Base-by-base conservation (phyloP, 2,797 vertebrate genomes). In the Gallirallus australis region DNA sequence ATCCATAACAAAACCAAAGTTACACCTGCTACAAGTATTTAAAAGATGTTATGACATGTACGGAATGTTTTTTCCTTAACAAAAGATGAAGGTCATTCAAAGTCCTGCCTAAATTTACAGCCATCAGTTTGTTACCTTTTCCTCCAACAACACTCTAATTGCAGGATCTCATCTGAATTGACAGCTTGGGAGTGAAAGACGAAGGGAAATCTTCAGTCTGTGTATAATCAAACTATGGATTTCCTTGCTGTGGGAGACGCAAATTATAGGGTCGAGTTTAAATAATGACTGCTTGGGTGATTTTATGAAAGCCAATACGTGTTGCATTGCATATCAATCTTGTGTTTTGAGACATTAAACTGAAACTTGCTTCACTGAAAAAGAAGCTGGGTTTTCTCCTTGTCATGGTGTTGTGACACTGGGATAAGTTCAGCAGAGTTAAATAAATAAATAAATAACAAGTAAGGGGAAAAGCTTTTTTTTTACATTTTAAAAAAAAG, bases 41-140 rank as follows among this genome's bases (percentile, higher is more conserved):
- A 40, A 54, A 86, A 82, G 27, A 59, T 16, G 12, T 0, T 0
- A 33, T 18, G 11, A 2, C 30, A 48, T 1, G 9, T 30, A 54
- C 8, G 40, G 15, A 31, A 1, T 9, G 25, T 53, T 72, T 79
- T 91, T 42, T 20, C 60, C 65, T 83, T 12, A 52, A 37, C 42
- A 69, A 47, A 48, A 68, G 2, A 12, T 28, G 4, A 89, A 73
- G 16, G 35, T 33, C 24, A 57, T 27, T 4, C 48, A 61, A 31
- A 7, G 23, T 63, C 21, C 4, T 1, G 20, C 19, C 40, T 25
- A 61, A 12, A 60, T 64, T 45, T 56, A 80, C 59, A 79, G 45
- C 0, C 0, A 54, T 57, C 3, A 0, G 2, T 30, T 78, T 28
- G 65, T 89, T 35, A 77, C 6, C 33, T 66, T 63, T 40, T 84